Evolutionary conservation across 2,888 invertebrate species (phyloP).

Genomic region (Endotricha flammealis): DNA sequence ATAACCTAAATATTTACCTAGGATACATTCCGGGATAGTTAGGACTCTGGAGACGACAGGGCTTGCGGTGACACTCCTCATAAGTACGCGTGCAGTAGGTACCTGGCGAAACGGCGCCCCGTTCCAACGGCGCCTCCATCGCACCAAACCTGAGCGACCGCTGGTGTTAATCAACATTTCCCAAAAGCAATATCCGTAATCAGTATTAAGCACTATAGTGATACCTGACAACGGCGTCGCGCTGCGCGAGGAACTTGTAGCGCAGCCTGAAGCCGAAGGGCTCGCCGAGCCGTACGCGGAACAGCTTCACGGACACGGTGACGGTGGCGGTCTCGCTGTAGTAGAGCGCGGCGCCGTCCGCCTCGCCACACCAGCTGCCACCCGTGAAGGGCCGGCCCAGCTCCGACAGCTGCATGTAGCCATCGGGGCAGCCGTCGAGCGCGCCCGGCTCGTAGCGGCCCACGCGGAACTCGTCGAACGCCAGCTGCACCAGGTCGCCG

Average conservation of each 20-base stretch:
- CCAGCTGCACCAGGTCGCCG: conserved; percentile 92
- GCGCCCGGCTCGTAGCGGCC: conserved; percentile 88
- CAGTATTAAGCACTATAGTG: too few species aligned
- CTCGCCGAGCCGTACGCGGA: conserved; percentile 82
- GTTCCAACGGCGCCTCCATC: conserved; percentile 85
- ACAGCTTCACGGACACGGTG: conserved; percentile 89
- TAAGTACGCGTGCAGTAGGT: conserved; percentile 91
- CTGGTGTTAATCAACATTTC: too few species aligned
- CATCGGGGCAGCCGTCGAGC: conserved; percentile 89
- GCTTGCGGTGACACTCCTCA: conserved; percentile 90
- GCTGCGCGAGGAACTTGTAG: conserved; percentile 88
- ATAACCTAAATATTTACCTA: conserved; percentile 34
- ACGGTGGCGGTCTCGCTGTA: conserved; percentile 94
- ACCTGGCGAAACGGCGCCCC: conserved; percentile 90
- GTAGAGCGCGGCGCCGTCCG: conserved; percentile 88
- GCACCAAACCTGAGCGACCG: conserved; percentile 82
- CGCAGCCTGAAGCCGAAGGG: conserved; percentile 89
- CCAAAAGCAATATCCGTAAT: too few species aligned
- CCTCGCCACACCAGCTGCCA: conserved; percentile 93
- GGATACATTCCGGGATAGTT: conserved; percentile 94
- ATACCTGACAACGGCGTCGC: conserved; percentile 86
- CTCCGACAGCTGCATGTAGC: conserved; percentile 92
- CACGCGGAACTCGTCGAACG: conserved; percentile 93
- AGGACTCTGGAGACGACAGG: conserved; percentile 91
- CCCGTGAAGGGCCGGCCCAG: conserved; percentile 92